Evolutionary conservation across 30 jellyfish, hydroid and myxozoan species (phyloP).

Genomic region (Aurelia aurita complex sp. Pacific): DNA sequence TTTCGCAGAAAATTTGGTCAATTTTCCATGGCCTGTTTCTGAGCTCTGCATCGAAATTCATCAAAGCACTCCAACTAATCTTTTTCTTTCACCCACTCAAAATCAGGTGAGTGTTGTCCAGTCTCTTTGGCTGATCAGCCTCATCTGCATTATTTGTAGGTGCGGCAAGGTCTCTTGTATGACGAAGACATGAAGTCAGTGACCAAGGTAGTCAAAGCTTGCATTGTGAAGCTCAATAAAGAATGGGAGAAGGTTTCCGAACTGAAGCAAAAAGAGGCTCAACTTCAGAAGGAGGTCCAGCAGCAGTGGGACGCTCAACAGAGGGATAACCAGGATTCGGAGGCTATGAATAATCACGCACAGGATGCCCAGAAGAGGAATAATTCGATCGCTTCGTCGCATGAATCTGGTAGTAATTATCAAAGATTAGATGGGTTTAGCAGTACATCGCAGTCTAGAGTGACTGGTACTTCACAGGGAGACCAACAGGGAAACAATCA

Average conservation of each 20-base stretch:
- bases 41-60: not conserved
- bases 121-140: constrained; percentile 65
- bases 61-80: no score
- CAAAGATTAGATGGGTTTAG: constrained; percentile 34
- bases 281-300: not conserved
- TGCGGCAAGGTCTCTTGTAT: constrained; percentile 75
- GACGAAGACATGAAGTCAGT: constrained; percentile 80
- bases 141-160: constrained; percentile 82
- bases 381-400: not conserved
- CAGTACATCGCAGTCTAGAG: not conserved
- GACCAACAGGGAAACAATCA: constrained; percentile 18
- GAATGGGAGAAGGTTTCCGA: constrained; percentile 72
- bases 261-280: constrained; percentile 52
- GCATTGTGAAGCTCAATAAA: constrained; percentile 64
- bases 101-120: constrained; percentile 67
- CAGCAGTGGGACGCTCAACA: not conserved
- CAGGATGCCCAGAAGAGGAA: constrained; percentile 31
- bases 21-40: constrained; percentile 8
- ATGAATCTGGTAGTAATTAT: constrained; percentile 16
- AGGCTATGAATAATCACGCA: no score
- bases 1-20: constrained; percentile 44
- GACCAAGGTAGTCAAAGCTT: constrained; percentile 75
- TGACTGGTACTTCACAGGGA: not conserved
- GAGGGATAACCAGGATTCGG: no score
- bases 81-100: not conserved